These are phyloP conservation scores for Psilanteris sp. DNA, from an alignment of 1,140 invertebrate genomes.

Conservation along the genomic window DNA sequence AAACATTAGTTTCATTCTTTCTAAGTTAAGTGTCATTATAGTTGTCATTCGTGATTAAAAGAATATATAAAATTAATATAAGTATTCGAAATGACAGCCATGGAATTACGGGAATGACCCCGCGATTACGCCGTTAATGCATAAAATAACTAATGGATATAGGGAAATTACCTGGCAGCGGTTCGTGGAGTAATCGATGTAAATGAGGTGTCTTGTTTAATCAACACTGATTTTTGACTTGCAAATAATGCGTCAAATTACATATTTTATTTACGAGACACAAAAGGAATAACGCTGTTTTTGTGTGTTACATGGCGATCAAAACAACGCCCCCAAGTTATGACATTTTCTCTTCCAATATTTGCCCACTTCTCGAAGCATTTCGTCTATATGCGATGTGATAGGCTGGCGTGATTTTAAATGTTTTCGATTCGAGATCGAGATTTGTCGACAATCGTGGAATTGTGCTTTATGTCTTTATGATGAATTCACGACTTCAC, in stretches of 20 bases:
- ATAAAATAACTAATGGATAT: not conserved
- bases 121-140: not conserved
- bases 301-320: conserved; percentile 35
- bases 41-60: not conserved
- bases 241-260: not conserved
- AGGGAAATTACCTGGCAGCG: not conserved
- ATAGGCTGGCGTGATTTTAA: not conserved
- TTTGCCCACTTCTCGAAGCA: not conserved
- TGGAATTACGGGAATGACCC: not conserved
- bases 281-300: conserved; percentile 3
- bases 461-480: too few relatives aligned
- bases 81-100: not conserved
- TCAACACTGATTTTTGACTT: not conserved
- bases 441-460: not conserved
- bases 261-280: conserved; percentile 6
- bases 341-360: conserved; percentile 10
- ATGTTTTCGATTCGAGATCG: not conserved
- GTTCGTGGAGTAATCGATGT: not conserved
- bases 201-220: not conserved
- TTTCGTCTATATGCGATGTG: not conserved
- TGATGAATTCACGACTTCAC: not conserved
- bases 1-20: too few relatives aligned
- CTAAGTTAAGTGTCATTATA: too few relatives aligned
- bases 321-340: conserved; percentile 49
- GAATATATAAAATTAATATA: not conserved